phyloP scores from a whole-genome alignment of 2,113 vertebrate genomes.

The Festucalex cinctus region DNA sequence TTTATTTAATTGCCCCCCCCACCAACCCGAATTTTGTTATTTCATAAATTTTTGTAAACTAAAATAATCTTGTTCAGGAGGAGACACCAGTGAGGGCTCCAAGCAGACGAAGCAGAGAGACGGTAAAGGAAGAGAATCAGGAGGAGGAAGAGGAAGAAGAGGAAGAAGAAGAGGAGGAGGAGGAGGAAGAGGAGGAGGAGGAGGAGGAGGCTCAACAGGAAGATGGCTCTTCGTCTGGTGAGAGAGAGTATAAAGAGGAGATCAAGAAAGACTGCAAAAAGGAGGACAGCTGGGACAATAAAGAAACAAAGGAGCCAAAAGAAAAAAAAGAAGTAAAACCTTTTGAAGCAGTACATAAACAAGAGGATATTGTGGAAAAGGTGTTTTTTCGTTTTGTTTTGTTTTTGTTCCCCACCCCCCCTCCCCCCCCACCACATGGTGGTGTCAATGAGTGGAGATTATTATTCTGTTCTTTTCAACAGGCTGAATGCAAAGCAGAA shows the following conservation, averaged over 20 bases:
- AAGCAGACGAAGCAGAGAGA: slow-evolving; percentile 77
- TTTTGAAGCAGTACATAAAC: slow-evolving; percentile 79
- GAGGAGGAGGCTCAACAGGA: slow-evolving; percentile 73
- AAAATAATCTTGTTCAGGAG: slow-evolving; percentile 64
- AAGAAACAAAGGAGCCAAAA: slow-evolving; percentile 83
- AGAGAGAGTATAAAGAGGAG: slow-evolving; percentile 77
- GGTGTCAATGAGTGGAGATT: not conserved
- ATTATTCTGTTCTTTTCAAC: slow-evolving; percentile 36
- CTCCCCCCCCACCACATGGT: too few relatives aligned
- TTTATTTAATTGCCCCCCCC: too few relatives aligned
- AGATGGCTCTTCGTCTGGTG: slow-evolving; percentile 72
- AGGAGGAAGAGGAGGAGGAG: slow-evolving; percentile 51
- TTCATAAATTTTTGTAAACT: too few relatives aligned
- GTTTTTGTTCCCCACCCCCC: too few relatives aligned
- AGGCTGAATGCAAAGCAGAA: slow-evolving; percentile 82
- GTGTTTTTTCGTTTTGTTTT: too few relatives aligned
- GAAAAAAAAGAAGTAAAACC: slow-evolving; percentile 83
- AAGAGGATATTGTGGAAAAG: slow-evolving; percentile 79
- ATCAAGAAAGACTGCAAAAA: slow-evolving; percentile 83
- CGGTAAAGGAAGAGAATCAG: slow-evolving; percentile 38
- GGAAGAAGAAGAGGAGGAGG: slow-evolving; percentile 63
- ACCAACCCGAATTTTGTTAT: too few relatives aligned
- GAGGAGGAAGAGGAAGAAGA: slow-evolving; percentile 74
- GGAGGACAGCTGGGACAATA: slow-evolving; percentile 81
- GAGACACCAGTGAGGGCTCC: slow-evolving; percentile 72